Evolutionary conservation across 2,888 invertebrate species (phyloP).

Genomic region (Coelinius sp.): DNA sequence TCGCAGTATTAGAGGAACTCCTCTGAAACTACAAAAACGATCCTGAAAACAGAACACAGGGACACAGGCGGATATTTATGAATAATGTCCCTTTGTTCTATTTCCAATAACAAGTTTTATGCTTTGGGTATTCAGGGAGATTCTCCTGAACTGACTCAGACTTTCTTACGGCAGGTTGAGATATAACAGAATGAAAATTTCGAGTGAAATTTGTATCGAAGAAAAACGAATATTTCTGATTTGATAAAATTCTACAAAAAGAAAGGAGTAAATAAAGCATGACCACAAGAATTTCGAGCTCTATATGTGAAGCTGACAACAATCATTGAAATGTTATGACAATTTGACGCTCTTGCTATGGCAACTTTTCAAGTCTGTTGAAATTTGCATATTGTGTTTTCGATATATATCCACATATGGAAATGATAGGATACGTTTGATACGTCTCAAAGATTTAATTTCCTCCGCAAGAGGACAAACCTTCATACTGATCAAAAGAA

Average conservation of each 20-base stretch:
- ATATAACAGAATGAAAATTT: background rate
- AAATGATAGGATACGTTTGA: background rate
- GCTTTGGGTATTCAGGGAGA: background rate
- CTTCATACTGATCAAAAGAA: no score
- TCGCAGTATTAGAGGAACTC: background rate
- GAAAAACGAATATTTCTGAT: background rate
- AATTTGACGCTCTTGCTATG: no score
- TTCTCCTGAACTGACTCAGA: background rate
- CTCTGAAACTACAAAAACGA: no score
- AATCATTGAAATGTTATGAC: no score
- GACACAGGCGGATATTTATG: background rate
- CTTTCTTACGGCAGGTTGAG: background rate
- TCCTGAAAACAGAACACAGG: background rate
- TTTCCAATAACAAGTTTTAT: slow-evolving; percentile 1
- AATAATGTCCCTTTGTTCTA: background rate
- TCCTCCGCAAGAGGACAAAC: no score
- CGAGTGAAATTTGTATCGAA: background rate
- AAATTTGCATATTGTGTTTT: no score
- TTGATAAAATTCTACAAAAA: background rate
- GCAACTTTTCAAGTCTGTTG: background rate
- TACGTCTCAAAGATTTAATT: no score
- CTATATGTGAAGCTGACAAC: no score
- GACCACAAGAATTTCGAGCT: no score
- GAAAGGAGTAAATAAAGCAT: background rate
- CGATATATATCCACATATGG: background rate